phyloP scores from a whole-genome alignment of 2,797 vertebrate species.

The Clangula hyemalis region DNA sequence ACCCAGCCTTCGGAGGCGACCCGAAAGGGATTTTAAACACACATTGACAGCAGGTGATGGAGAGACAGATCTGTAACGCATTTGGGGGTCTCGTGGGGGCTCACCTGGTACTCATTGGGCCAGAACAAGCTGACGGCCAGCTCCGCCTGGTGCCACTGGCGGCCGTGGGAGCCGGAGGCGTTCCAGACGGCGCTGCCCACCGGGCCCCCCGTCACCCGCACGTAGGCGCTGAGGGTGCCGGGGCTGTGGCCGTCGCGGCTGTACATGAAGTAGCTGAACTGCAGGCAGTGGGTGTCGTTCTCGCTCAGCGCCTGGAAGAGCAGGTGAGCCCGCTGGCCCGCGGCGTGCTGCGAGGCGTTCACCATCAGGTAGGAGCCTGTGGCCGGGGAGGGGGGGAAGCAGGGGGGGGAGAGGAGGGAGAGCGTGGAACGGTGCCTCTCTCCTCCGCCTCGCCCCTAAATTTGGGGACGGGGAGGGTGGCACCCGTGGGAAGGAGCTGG shows the following conservation, averaged over 20 bases:
- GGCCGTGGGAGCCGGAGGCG: conserved; percentile 86
- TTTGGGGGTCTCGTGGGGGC: background rate
- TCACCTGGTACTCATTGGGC: conserved; percentile 97
- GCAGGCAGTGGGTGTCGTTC: conserved; percentile 97
- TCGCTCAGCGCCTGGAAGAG: conserved; percentile 91
- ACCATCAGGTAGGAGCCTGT: conserved; percentile 95
- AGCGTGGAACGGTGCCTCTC: background rate
- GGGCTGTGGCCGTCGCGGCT: conserved; percentile 93
- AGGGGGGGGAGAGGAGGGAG: background rate
- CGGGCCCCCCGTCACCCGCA: conserved; percentile 89
- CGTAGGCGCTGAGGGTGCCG: conserved; percentile 86
- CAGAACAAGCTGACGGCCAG: conserved; percentile 96
- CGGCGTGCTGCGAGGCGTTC: conserved; percentile 89
- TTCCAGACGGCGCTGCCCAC: conserved; percentile 92
- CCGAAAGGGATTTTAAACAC: background rate
- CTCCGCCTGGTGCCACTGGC: conserved; percentile 95
- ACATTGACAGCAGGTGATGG: background rate
- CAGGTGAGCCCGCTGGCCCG: conserved; percentile 88
- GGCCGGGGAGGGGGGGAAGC: background rate
- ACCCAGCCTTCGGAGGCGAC: background rate
- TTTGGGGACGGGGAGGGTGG: background rate
- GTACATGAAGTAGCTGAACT: conserved; percentile 97
- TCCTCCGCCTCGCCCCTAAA: background rate
- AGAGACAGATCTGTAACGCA: background rate
- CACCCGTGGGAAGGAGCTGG: too few species aligned